Evolutionary conservation across 2,797 vertebrate genomes (phyloP).

Genomic region (Pseudochromis fuscus): DNA sequence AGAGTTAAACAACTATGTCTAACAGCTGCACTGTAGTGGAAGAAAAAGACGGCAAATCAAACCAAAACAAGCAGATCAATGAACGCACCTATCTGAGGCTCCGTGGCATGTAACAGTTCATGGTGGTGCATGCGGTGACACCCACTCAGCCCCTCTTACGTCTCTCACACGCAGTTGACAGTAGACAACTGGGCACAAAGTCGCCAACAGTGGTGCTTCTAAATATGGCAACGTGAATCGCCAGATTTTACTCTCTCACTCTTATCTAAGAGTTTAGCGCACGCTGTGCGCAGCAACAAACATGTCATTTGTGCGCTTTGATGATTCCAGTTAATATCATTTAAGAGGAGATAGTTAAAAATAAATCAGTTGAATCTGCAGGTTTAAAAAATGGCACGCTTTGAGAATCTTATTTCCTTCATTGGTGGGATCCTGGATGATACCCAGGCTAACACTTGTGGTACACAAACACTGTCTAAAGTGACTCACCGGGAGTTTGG

Average conservation of each 20-base stretch:
- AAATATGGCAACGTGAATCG: conserved; percentile 82
- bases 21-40: not conserved
- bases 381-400: conserved; percentile 6
- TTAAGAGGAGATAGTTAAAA: not conserved
- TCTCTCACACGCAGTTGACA: conserved; percentile 61
- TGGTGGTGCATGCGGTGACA: conserved; percentile 38
- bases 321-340: not conserved
- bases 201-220: conserved; percentile 71
- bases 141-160: conserved; percentile 26
- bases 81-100: not conserved
- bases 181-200: conserved; percentile 67
- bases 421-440: not conserved
- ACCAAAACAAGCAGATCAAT: not conserved
- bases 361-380: not conserved
- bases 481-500: conserved; percentile 92
- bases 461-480: conserved; percentile 11
- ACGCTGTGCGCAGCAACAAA: conserved; percentile 11
- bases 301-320: not conserved
- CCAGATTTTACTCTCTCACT: conserved; percentile 48
- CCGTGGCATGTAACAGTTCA: not conserved
- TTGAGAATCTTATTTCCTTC: not conserved
- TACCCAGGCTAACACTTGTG: not conserved
- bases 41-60: not conserved
- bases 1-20: not conserved
- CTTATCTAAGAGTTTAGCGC: conserved; percentile 18